Percentiles rank a stretch among this genome's conserved stretches.
Conservation (phyloP, 30 jellyfish, hydroid and myxozoan genomes). For the Aurelia aurita region DNA sequence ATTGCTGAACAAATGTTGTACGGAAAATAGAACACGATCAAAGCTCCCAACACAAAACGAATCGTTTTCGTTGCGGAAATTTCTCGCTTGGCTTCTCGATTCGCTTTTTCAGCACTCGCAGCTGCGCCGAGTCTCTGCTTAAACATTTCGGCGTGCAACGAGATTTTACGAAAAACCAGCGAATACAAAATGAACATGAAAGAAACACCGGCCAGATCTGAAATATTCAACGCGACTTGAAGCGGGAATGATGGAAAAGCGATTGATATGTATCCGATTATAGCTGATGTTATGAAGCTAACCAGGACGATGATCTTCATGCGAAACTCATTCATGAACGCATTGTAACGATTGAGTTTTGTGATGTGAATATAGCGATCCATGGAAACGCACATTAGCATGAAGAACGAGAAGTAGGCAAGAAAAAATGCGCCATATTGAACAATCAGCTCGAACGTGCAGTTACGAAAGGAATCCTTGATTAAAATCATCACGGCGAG, state of each 20-base stretch:
- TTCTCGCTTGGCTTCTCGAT: neutral
- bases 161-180: slow-evolving; percentile 15
- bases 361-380: slow-evolving; percentile 42
- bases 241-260: slow-evolving; percentile 22
- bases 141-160: neutral
- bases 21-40: slow-evolving; percentile 16
- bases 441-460: slow-evolving; percentile 20
- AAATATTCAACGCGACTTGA: slow-evolving; percentile 8
- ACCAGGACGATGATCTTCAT: slow-evolving; percentile 1
- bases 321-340: neutral
- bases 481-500: neutral
- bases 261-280: slow-evolving; percentile 5
- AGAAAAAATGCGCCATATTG: slow-evolving; percentile 9
- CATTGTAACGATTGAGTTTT: slow-evolving; percentile 1
- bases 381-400: slow-evolving; percentile 43
- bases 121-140: neutral
- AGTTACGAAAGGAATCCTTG: slow-evolving; percentile 6
- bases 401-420: slow-evolving; percentile 50
- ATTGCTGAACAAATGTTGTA: slow-evolving; percentile 29
- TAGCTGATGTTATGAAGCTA: slow-evolving; percentile 10
- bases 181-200: slow-evolving; percentile 7
- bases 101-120: neutral
- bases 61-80: slow-evolving; percentile 36
- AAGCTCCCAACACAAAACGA: slow-evolving; percentile 5
- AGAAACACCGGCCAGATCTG: neutral